A percentile compares a stretch with the other conserved stretches of the same genome.
Conservation (phyloP, 2,888 invertebrate species). For the Phortica magna region DNA sequence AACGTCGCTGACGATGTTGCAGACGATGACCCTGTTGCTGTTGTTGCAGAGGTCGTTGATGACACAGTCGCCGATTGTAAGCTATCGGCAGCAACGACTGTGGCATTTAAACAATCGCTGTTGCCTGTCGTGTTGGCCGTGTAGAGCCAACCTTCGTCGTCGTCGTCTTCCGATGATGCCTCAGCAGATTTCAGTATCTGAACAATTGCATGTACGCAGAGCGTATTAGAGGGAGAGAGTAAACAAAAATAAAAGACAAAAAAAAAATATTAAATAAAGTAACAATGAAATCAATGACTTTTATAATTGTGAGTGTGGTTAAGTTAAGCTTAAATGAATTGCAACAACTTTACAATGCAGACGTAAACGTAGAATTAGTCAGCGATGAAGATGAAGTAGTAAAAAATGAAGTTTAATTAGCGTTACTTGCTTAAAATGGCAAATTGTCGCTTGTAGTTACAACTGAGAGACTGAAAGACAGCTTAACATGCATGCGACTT, state of each 20-base stretch:
- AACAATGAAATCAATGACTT: slow-evolving; percentile 53
- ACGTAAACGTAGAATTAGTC: slow-evolving; percentile 13
- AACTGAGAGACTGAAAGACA: slow-evolving; percentile 37
- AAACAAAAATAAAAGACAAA: slow-evolving; percentile 39
- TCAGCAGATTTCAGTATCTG: slow-evolving; percentile 78
- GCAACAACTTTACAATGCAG: slow-evolving; percentile 1
- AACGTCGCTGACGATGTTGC: slow-evolving; percentile 31
- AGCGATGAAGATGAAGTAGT: slow-evolving; percentile 67
- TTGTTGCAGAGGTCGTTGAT: slow-evolving; percentile 62
- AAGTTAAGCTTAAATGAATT: neutral
- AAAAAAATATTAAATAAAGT: slow-evolving; percentile 39
- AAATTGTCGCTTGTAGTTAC: slow-evolving; percentile 67
- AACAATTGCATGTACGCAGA: neutral
- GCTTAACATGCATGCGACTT: neutral
- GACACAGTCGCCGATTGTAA: slow-evolving; percentile 71
- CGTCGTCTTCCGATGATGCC: slow-evolving; percentile 82
- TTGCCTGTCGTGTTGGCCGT: slow-evolving; percentile 58
- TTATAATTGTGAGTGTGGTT: slow-evolving; percentile 16
- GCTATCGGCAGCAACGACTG: slow-evolving; percentile 56
- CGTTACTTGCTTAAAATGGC: slow-evolving; percentile 73
- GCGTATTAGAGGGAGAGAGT: slow-evolving; percentile 10
- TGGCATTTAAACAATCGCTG: slow-evolving; percentile 35
- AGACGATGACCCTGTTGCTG: slow-evolving; percentile 34
- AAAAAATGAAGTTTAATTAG: slow-evolving; percentile 74
- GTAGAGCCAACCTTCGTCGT: slow-evolving; percentile 79